Percentiles rank a stretch among this genome's conserved stretches.
These are phyloP conservation scores for Chunga burmeisteri DNA, from an alignment of 2,113 vertebrate species.

Conservation along the genomic window DNA sequence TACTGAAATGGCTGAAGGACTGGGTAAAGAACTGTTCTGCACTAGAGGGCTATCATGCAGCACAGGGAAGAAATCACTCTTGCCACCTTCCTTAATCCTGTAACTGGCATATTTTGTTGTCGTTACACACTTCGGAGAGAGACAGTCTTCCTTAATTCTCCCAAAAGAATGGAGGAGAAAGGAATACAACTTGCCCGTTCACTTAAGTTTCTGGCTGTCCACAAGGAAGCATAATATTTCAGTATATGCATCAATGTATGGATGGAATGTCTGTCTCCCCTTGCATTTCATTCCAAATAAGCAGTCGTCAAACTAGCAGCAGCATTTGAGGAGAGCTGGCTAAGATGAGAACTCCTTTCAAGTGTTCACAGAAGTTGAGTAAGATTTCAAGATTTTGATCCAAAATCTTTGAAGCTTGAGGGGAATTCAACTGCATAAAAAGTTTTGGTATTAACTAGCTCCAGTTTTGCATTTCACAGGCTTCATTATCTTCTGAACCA, in stretches of 20 bases:
- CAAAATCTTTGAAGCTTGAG: not conserved
- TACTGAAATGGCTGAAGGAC: not conserved
- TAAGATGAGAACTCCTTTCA: not conserved
- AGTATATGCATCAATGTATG: not conserved
- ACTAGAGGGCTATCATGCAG: not conserved
- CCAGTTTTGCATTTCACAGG: not conserved
- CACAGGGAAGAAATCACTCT: not conserved
- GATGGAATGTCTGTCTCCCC: not conserved
- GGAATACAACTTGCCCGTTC: not conserved
- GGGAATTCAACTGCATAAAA: not conserved
- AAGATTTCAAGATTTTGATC: not conserved
- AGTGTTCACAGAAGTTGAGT: not conserved
- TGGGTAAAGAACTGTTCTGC: not conserved
- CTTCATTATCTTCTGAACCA: not conserved
- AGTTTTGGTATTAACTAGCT: not conserved
- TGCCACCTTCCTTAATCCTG: not conserved
- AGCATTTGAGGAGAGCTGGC: not conserved
- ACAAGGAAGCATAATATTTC: not conserved
- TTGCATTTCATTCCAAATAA: not conserved
- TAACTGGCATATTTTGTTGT: not conserved
- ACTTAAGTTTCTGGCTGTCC: not conserved
- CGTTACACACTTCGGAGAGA: not conserved
- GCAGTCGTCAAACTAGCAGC: not conserved
- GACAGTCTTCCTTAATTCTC: not conserved
- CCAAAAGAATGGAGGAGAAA: not conserved